A percentile compares a stretch with the other conserved stretches of the same genome.
Conservation (phyloP, 2,888 invertebrate species). For the Hemithea aestivaria region DNA sequence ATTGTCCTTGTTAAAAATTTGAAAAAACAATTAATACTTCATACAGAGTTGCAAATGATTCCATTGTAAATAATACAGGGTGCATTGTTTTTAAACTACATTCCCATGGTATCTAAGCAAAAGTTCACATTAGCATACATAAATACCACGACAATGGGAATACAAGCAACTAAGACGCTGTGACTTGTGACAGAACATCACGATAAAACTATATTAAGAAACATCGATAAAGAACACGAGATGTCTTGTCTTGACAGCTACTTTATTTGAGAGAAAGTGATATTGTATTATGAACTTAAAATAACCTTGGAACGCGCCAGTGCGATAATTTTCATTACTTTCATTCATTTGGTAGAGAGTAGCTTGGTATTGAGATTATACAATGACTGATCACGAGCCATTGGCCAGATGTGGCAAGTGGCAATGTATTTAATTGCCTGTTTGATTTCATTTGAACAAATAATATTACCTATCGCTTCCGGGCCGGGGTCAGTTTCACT, state of each 20-base stretch:
- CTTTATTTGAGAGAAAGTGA: slow-evolving; percentile 41
- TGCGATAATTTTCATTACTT: slow-evolving; percentile 6
- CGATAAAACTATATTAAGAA: slow-evolving; percentile 36
- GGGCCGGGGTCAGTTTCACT: slow-evolving; percentile 24
- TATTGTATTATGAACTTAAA: slow-evolving; percentile 22
- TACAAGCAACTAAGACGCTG: slow-evolving; percentile 22
- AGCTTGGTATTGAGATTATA: slow-evolving; percentile 4
- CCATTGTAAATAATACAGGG: neutral
- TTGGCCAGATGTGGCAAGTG: slow-evolving; percentile 4
- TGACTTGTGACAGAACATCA: slow-evolving; percentile 29
- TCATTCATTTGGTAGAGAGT: slow-evolving; percentile 1
- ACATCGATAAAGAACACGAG: slow-evolving; percentile 33
- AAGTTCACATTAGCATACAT: slow-evolving; percentile 17
- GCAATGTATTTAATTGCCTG: slow-evolving; percentile 7
- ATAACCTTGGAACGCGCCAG: slow-evolving; percentile 28
- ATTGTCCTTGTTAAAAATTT: neutral
- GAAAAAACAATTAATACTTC: neutral
- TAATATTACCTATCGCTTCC: slow-evolving; percentile 18
- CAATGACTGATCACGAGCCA: slow-evolving; percentile 10
- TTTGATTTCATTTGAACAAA: slow-evolving; percentile 22
- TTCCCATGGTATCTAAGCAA: slow-evolving; percentile 17
- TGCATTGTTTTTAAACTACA: slow-evolving; percentile 13
- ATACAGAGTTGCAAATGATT: neutral
- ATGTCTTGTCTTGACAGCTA: slow-evolving; percentile 35
- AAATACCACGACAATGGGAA: slow-evolving; percentile 11